These are phyloP conservation scores for Bergia puertoricense DNA, from an alignment of 92 coral and sea anemone genomes.

Conservation along the genomic window DNA sequence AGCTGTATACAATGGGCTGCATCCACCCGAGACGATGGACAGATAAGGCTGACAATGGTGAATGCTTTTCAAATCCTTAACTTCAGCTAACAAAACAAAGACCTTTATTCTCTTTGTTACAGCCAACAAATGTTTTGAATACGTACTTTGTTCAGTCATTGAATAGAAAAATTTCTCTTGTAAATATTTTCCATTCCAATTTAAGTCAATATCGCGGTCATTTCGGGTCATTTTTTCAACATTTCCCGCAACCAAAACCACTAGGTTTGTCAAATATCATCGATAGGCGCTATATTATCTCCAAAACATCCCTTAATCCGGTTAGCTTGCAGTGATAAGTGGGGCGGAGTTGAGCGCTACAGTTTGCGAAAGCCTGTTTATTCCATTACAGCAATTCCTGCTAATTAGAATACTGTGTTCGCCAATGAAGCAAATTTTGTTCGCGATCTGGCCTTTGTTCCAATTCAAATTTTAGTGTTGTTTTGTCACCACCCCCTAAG, in stretches of 20 bases:
- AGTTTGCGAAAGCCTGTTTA: constrained; percentile 75
- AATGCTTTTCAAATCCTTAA: constrained; percentile 86
- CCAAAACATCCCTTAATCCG: constrained; percentile 55
- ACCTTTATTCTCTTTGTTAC: constrained; percentile 75
- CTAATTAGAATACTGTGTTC: constrained; percentile 83
- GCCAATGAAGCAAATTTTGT: constrained; percentile 65
- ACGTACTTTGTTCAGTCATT: constrained; percentile 80
- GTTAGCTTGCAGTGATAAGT: constrained; percentile 59
- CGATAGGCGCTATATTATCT: constrained; percentile 48
- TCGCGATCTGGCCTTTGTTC: constrained; percentile 78
- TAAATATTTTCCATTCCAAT: constrained; percentile 90
- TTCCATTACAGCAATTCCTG: constrained; percentile 72
- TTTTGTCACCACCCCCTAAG: constrained; percentile 57
- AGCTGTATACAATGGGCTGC: constrained; percentile 58
- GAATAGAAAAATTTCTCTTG: constrained; percentile 76
- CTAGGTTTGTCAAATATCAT: constrained; percentile 42
- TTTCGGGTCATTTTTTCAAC: constrained; percentile 58
- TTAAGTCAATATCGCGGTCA: constrained; percentile 80
- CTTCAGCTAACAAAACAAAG: constrained; percentile 88
- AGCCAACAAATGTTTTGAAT: constrained; percentile 79
- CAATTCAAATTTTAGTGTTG: constrained; percentile 74
- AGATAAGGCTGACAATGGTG: constrained; percentile 80
- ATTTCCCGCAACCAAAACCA: constrained; percentile 56
- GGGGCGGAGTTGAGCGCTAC: constrained; percentile 91
- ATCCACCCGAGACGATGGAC: constrained; percentile 74